phyloP scores from a whole-genome alignment of 2,888 invertebrate species.

The Cosmorhoe ocellata region DNA sequence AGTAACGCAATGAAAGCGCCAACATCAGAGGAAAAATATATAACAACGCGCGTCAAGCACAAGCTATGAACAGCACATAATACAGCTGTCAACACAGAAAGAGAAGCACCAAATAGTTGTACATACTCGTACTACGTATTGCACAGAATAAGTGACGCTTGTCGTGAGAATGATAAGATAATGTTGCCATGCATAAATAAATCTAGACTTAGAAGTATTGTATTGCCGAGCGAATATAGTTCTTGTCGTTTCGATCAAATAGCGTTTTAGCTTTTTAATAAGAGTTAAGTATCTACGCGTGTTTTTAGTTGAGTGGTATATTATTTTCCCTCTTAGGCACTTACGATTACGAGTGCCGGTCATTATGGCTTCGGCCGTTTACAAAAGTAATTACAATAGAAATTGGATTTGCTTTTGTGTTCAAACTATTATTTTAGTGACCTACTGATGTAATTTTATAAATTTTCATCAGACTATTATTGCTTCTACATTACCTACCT shows the following conservation, averaged over 20 bases:
- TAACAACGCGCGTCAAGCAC: not conserved
- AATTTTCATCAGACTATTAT: not conserved
- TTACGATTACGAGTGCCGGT: conserved; percentile 60
- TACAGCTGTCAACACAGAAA: too few relatives aligned
- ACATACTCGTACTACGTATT: too few relatives aligned
- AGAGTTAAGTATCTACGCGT: too few relatives aligned
- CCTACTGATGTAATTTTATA: conserved; percentile 8
- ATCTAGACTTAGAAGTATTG: too few relatives aligned
- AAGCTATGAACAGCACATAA: not conserved
- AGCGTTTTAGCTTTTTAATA: too few relatives aligned
- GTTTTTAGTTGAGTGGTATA: not conserved
- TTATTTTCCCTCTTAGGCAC: conserved; percentile 36
- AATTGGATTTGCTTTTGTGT: conserved; percentile 54
- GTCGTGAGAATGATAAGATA: too few relatives aligned
- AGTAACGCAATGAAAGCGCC: conserved; percentile 64
- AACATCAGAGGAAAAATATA: conserved; percentile 9
- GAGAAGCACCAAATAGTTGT: too few relatives aligned
- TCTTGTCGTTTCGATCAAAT: too few relatives aligned
- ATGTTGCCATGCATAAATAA: too few relatives aligned
- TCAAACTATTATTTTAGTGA: conserved; percentile 40
- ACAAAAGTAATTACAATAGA: conserved; percentile 67
- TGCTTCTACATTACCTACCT: too few relatives aligned
- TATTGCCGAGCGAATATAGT: too few relatives aligned
- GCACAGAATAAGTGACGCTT: too few relatives aligned
- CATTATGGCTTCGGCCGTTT: conserved; percentile 57